Evolutionary conservation across 2,888 invertebrate genomes (phyloP), one percentile per base, ranked within the genome.

Genomic region (Caenorhabditis sp.): DNA sequence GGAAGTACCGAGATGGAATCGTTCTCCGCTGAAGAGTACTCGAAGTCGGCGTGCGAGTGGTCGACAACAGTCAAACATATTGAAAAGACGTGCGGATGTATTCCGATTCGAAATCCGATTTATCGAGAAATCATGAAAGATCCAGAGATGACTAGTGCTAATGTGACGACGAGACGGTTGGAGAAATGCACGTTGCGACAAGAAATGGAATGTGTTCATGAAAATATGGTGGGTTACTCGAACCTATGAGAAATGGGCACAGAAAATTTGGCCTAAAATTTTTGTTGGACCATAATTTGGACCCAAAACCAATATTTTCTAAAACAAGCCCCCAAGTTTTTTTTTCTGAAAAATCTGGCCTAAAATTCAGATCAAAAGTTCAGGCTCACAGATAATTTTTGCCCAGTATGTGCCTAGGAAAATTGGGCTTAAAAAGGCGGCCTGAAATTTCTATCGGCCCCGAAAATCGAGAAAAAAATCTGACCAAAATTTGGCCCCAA

Each of bases 11-110:
- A 70, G 23, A 69, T 79, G 53, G 79, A 78, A 2, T 66, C 80
- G 10, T 84, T 84, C 64, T 59, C 64, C 5, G 64, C 68, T 37
- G 66, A 67, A 49, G 81, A 84, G 61, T 83, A 84, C 63, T 79
- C 84, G n/a, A 64, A 77, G 49, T 73, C 79, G 0, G 82, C 84
- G 1, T 84, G 84, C 55, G 78, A 84, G 36, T 84, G 84, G 84
- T 70, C 77, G 4, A 73, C 71, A 10, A 75, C 70, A 14, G 69
- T 72, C 37, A 67, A 70, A 27, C 69, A 72, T 24, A 73, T 78
- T 21, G 77, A 77, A 55, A 69, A 70, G 31, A 62, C 64, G 43
- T 77, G 80, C 57, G 69, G 69, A 21, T 79, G 79, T 58, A 72
- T 72, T 31, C 77, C 79, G 12, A 60, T 75, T 12, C 37, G 65